Evolutionary conservation across 2,797 vertebrate species (phyloP).

Genomic region (Nothura maculosa): DNA sequence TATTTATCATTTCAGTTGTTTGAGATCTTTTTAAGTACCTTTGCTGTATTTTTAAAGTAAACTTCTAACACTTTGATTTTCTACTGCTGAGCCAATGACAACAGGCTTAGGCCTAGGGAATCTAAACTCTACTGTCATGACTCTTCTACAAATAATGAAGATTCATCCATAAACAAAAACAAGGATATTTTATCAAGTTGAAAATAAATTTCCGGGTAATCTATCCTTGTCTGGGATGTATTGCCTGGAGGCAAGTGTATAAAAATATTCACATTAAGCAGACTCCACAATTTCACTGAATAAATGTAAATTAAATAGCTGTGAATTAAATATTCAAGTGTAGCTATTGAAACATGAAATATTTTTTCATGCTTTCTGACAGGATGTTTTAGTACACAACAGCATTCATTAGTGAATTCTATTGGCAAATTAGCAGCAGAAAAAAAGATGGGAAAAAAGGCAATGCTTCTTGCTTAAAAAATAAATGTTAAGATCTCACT

Average conservation of each 20-base stretch:
- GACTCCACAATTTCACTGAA: not conserved
- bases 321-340: not conserved
- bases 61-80: not conserved
- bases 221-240: not conserved
- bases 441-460: not conserved
- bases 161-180: not conserved
- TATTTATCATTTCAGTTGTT: not conserved
- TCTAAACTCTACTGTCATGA: not conserved
- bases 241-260: not conserved
- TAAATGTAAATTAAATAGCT: conserved; percentile 3
- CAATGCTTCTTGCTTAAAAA: not conserved
- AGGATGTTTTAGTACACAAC: not conserved
- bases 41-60: not conserved
- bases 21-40: not conserved
- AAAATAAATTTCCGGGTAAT: conserved; percentile 22
- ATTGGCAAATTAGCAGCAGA: not conserved
- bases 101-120: not conserved
- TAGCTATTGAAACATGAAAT: conserved; percentile 1
- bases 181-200: not conserved
- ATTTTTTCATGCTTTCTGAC: not conserved
- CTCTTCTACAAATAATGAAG: not conserved
- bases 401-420: not conserved
- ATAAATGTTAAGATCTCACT: not conserved
- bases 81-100: not conserved
- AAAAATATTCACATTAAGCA: not conserved